Base-by-base conservation (phyloP, 1,140 invertebrate species). In the Oreohelix idahoensis region DNA sequence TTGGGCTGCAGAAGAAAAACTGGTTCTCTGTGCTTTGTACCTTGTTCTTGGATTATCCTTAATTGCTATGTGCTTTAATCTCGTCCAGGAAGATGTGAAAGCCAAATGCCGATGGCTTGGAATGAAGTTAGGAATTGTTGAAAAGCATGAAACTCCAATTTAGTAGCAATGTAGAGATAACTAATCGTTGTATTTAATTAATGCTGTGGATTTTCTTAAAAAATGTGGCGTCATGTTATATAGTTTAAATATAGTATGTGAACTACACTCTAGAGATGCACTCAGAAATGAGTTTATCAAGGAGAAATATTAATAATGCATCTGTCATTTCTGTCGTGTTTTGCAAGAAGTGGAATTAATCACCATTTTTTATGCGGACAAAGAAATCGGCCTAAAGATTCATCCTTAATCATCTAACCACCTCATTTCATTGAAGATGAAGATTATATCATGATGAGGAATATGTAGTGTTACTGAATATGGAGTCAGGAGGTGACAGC, bases 41-140 rank as follows among this genome's bases (percentile, higher is more conserved):
- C 87, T 93, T 32, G 96, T 99, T 93, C 95, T 99, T 78, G 98
- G 98, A 36, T 98, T 99, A 95, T 98, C 98, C 0, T 93, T 99
- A 0, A 97, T 99, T 73, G 98, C 98, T 86, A 99, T 99, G 98
- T 99, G 97, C 93, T 99, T 99, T 94, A 99, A 99, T 94, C 94
- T 99, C 42, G 98, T 98, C 96, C 97, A 98, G 94, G 96, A 98
- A 92, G 96, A 98, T 91, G 95, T 98, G 0, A 91, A 91, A 83
- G 88, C 86, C 29, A 97, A 97, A 91, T 95, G 97, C 86, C 94
- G 95, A 75, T 94, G 94, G 35, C 93, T 96, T 17, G 90, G 90
- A 39, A 86, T 84, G 77, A 90, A 90, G 81, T 84, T 91, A 36
- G 90, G 90, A 20, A 89, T 91, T 42, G 89, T 89, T 32, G 87